Percentiles rank a stretch among this genome's conserved stretches.
Evolutionary conservation across 64 coral and sea anemone species (phyloP).

Genomic region (Stichodactyla mertensii): DNA sequence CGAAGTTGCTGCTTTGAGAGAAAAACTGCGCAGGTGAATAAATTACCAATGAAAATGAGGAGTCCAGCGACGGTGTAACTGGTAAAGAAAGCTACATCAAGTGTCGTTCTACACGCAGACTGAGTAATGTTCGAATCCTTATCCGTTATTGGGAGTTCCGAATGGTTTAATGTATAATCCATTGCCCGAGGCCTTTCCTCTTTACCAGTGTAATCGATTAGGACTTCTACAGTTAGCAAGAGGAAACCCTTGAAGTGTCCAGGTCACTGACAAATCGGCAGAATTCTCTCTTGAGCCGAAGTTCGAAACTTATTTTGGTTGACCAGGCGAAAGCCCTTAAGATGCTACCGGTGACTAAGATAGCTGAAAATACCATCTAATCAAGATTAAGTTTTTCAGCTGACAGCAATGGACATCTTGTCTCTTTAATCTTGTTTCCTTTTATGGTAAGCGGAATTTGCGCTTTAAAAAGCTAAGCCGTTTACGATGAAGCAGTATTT

Average conservation of each 20-base stretch:
- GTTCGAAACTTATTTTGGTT: background rate
- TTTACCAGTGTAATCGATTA: background rate
- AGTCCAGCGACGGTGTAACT: constrained; percentile 10
- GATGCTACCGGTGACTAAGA: background rate
- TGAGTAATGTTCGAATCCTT: background rate
- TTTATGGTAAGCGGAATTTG: background rate
- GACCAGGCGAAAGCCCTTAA: background rate
- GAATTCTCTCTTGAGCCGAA: background rate
- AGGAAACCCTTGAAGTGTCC: background rate
- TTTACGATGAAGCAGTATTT: background rate
- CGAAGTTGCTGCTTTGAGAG: constrained; percentile 28
- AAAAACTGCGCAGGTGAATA: constrained; percentile 31
- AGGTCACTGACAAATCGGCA: background rate
- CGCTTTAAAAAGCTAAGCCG: background rate
- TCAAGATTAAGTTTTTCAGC: background rate
- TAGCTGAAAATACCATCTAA: background rate
- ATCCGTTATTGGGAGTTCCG: background rate
- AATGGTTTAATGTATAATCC: background rate
- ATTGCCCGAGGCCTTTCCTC: background rate
- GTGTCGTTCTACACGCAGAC: background rate
- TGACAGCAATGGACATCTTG: background rate
- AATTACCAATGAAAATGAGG: constrained; percentile 30
- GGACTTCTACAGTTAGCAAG: background rate
- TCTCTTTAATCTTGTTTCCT: background rate
- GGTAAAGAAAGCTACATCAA: constrained; percentile 15